These are phyloP conservation scores for Parasteatoda lunata DNA, from an alignment of 2,888 invertebrate species.

Conservation along the genomic window DNA sequence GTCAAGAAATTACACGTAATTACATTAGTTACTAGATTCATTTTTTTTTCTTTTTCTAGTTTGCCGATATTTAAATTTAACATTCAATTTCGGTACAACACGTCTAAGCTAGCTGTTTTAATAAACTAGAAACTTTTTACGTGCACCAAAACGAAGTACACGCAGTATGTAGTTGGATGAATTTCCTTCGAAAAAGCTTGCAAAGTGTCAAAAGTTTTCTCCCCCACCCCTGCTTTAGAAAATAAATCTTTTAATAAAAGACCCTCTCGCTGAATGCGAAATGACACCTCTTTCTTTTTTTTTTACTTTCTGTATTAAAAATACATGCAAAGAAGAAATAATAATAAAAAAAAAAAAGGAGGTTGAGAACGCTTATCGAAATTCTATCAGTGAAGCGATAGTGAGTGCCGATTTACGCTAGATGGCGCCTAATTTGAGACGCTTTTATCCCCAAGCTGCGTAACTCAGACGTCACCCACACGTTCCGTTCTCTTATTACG, in stretches of 20 bases:
- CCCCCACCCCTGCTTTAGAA: not conserved
- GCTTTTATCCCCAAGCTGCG: conserved; percentile 37
- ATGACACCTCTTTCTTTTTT: conserved; percentile 35
- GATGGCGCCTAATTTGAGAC: conserved; percentile 50
- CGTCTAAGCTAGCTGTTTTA: conserved; percentile 5
- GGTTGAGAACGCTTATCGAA: conserved; percentile 34
- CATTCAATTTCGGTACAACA: conserved; percentile 6
- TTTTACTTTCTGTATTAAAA: not conserved
- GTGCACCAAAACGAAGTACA: not conserved
- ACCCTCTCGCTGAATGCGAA: conserved; percentile 12
- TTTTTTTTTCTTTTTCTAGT: not conserved
- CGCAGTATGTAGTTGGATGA: not conserved
- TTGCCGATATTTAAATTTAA: conserved; percentile 28
- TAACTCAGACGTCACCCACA: conserved; percentile 39
- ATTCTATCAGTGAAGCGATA: conserved; percentile 45
- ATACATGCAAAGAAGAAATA: not conserved
- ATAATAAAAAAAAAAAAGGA: not conserved
- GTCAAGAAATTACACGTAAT: not conserved
- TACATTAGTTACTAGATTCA: conserved; percentile 8
- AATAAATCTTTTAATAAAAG: conserved; percentile 51
- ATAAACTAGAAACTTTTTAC: conserved; percentile 28
- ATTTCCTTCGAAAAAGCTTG: conserved; percentile 6
- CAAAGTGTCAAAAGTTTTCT: conserved; percentile 16
- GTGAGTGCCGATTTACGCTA: conserved; percentile 34
- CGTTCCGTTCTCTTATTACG: conserved; percentile 47